Base-by-base conservation (phyloP, 2,888 invertebrate genomes). In the Trissoscelio sp. region DNA sequence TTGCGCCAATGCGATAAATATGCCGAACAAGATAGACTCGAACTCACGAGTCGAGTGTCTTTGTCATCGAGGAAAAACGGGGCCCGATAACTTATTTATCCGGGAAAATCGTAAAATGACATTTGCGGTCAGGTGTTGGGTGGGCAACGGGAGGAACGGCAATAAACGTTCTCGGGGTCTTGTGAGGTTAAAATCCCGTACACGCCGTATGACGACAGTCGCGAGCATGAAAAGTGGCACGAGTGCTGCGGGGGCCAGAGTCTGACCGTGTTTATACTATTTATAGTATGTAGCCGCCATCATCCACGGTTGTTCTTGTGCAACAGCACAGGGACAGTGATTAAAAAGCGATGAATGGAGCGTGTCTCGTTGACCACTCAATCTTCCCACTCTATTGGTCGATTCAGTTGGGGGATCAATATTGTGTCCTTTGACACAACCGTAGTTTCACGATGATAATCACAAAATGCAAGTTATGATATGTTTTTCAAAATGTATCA, bases 301-400 rank as follows among this genome's bases (percentile, higher is more conserved):
- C 31, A 31, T 22, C 46, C 22, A 60, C 12, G 28, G 9, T 6
- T 6, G 28, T 28, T 6, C 4, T 28, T 6, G 28, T 34, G 51
- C 12, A 34, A 20, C 37, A 20, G 58, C 16, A 46, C n/a, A 42
- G 24, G 48, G 44, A 37, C 34, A n/a, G 12, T 44, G 73, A 73
- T 73, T 73, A 62, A 62, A 73, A 73, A 64, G 62, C 73, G 39
- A 64, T 64, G 62, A 73, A 73, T 64, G 44, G 42, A 51, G 60
- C 14, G 48, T 44, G 42, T 12, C 51, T 5, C 42, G 18, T 6
- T 53, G 39, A 62, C 62, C 62, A 31, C 42, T 62, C 42, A 42
- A 62, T 53, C 60, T 72, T 72, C 20, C 4, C 3, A 18, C 22
- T 48, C 24, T 11, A 34, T 37, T 31, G 28, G 9, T 7, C 39